Base-by-base conservation (phyloP, 2,888 invertebrate species). In the Drosophila imparisetae region DNA sequence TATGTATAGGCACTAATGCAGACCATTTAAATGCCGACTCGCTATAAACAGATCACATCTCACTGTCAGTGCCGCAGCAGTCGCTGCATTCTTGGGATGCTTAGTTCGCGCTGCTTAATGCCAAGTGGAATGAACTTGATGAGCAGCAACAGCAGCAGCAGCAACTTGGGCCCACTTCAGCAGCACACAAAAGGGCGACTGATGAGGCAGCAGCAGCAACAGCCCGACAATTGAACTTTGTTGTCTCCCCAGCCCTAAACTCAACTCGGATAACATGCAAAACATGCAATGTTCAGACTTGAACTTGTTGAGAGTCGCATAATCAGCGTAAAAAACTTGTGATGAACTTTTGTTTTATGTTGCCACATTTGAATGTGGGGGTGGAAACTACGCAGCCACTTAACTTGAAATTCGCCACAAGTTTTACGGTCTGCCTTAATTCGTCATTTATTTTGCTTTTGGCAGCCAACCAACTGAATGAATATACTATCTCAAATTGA, bases 121-220 rank as follows among this genome's bases (percentile, higher is more conserved):
- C 84, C 86, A 89, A 89, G 86, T 83, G 86, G 89, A 87, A 87
- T 87, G 86, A 87, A 87, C 86, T 88, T 87, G 86, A 81, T 79
- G 83, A 73, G 60, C 70, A 80, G 74, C 75, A 66, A 68, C 65
- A 61, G 32, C 42, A 60, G 24, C 65, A 42, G 34, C 62, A 45
- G 24, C 55, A 63, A 71, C 71, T 78, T 70, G 67, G 63, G 48
- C 71, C 75, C 81, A 80, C 83, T 83, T 80, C 54, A 66, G 66
- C n/a, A 54, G 11, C 60, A 67, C 69, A 85, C 85, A 85, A 85
- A 85, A 75, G 74, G 76, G 57, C 53, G 57, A 60, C 71, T 79
- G 79, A 78, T 82, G 81, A 84, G 61, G 61, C 48, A 57, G 40
- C 42, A 40, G 42, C 38, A 34, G 40, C 50, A 55, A n/a, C 57